A percentile compares a stretch with the other conserved stretches of the same genome.
Conservation (phyloP, 2,113 vertebrate species). For the Sinocyclocheilus anophthalmus region DNA sequence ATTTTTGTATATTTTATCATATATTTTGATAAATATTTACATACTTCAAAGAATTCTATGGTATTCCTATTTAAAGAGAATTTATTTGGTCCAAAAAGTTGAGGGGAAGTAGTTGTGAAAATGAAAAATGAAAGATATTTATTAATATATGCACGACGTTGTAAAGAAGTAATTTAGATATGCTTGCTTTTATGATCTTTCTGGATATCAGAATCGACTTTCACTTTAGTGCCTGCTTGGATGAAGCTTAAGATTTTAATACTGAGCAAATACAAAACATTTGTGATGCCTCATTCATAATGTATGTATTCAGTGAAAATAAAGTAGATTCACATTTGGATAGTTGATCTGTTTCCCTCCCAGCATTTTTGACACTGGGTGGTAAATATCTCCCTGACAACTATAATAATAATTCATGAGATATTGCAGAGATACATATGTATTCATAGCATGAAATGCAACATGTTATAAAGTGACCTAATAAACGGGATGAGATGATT, state of each 20-base stretch:
- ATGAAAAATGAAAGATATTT: background rate
- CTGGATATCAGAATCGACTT: background rate
- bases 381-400: slow-evolving; percentile 39
- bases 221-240: background rate
- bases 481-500: slow-evolving; percentile 51
- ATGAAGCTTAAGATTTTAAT: slow-evolving; percentile 1
- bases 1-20: background rate
- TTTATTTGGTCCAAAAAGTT: too few species aligned
- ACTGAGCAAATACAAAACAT: background rate
- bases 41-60: background rate
- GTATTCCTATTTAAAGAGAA: background rate
- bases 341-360: slow-evolving; percentile 5
- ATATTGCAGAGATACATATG: slow-evolving; percentile 3
- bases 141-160: background rate
- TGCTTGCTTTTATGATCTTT: background rate
- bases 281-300: slow-evolving; percentile 6
- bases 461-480: slow-evolving; percentile 39
- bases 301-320: slow-evolving; percentile 6
- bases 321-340: background rate
- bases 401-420: slow-evolving; percentile 44
- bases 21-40: background rate
- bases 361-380: slow-evolving; percentile 20
- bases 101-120: background rate
- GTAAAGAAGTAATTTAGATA: background rate
- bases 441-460: slow-evolving; percentile 11